Evolutionary conservation across 2,113 vertebrate genomes (phyloP).

Genomic region (Tiliqua scincoides): DNA sequence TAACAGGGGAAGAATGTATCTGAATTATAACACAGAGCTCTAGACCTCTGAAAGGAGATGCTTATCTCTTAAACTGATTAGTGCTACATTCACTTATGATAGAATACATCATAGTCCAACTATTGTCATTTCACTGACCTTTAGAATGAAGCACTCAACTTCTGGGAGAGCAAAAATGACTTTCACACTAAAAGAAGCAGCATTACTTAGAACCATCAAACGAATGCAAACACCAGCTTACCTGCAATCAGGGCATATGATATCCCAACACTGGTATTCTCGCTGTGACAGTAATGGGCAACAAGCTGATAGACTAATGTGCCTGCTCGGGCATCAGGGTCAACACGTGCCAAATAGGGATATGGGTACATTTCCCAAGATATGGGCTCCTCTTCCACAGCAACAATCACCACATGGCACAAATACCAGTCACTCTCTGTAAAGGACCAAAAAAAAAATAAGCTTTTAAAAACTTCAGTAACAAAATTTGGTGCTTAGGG

Average conservation of each 20-base stretch:
- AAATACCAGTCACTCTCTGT: slow-evolving; percentile 87
- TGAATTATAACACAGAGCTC: no score
- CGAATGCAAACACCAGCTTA: slow-evolving; percentile 47
- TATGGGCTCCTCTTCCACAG: slow-evolving; percentile 76
- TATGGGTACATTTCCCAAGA: slow-evolving; percentile 88
- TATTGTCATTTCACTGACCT: no score
- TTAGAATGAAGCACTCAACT: background rate
- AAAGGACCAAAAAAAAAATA: slow-evolving; percentile 27
- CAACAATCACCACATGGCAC: slow-evolving; percentile 80
- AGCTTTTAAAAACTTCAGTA: background rate
- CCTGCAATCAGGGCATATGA: slow-evolving; percentile 82
- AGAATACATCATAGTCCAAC: no score
- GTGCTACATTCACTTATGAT: no score
- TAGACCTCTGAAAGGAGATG: no score
- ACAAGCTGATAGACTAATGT: slow-evolving; percentile 80
- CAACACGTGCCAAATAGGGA: slow-evolving; percentile 82
- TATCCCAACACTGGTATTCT: slow-evolving; percentile 62
- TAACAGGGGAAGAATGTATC: no score
- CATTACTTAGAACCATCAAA: background rate
- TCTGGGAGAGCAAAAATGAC: background rate
- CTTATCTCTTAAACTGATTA: no score
- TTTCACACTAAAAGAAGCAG: background rate
- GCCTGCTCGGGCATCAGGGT: slow-evolving; percentile 78
- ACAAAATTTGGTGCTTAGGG: background rate
- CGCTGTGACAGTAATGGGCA: slow-evolving; percentile 49